phyloP scores from a whole-genome alignment of 1,140 invertebrate genomes.

The Aethina tumida region DNA sequence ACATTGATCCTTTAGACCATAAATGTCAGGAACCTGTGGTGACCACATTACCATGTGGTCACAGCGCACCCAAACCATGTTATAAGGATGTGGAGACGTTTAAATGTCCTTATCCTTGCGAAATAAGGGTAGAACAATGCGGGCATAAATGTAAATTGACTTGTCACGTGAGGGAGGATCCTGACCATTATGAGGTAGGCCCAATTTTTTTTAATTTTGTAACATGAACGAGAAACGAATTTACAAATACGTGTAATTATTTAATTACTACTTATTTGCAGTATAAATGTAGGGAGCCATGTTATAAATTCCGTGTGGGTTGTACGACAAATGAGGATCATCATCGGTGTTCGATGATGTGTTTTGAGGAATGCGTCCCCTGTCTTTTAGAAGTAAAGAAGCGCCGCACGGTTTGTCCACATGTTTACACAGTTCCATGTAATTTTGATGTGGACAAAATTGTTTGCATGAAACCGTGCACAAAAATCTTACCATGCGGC shows the following conservation, averaged over 20 bases:
- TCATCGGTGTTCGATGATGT: conserved; percentile 40
- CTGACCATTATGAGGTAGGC: conserved; percentile 37
- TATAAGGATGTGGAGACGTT: conserved; percentile 27
- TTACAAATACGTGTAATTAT: background rate
- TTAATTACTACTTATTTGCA: conserved; percentile 28
- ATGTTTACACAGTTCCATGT: conserved; percentile 36
- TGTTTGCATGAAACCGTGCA: conserved; percentile 38
- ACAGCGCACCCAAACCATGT: conserved; percentile 38
- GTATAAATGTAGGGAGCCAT: conserved; percentile 41
- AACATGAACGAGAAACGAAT: too few species aligned
- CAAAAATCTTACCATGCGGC: conserved; percentile 36
- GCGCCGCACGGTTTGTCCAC: conserved; percentile 36
- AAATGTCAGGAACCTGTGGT: conserved; percentile 32
- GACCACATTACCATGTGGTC: conserved; percentile 38
- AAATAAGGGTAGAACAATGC: conserved; percentile 37
- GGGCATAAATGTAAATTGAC: conserved; percentile 38
- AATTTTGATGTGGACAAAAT: conserved; percentile 29
- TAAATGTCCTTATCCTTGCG: conserved; percentile 36
- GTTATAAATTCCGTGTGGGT: conserved; percentile 34
- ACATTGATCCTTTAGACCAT: conserved; percentile 27
- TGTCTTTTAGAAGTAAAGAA: conserved; percentile 41
- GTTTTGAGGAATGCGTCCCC: conserved; percentile 40
- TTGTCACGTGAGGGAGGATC: conserved; percentile 41
- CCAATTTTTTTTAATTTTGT: background rate
- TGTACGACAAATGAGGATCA: conserved; percentile 29